phyloP scores from a whole-genome alignment of 2,888 invertebrate genomes.

The Ornithoptera priamus region DNA sequence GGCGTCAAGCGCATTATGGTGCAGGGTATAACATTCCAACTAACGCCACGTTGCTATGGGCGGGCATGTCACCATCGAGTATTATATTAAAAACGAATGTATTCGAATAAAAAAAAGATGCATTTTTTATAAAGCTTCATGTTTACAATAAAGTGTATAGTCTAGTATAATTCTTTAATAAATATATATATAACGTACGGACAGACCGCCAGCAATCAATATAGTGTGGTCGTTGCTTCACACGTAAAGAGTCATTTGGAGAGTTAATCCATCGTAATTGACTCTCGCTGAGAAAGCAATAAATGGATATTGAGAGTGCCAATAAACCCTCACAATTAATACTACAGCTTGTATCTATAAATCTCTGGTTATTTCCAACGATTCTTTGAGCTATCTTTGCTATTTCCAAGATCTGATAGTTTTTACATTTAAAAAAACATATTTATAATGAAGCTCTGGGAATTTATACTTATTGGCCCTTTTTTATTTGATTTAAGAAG shows the following conservation, averaged over 20 bases:
- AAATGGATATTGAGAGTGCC: conserved; percentile 69
- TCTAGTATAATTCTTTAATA: not conserved
- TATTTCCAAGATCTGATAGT: not conserved
- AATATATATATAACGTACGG: conserved; percentile 1
- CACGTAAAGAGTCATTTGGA: conserved; percentile 53
- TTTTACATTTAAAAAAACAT: not conserved
- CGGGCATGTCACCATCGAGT: too few species aligned
- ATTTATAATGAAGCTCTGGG: too few species aligned
- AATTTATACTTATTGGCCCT: too few species aligned
- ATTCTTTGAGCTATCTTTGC: not conserved
- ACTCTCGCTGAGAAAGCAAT: conserved; percentile 68
- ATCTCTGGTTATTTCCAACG: conserved; percentile 17
- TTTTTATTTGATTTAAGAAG: too few species aligned
- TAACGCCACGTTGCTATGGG: too few species aligned
- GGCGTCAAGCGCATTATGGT: too few species aligned
- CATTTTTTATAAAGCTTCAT: too few species aligned
- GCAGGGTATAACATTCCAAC: too few species aligned
- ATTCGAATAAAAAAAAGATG: too few species aligned
- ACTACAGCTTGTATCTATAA: conserved; percentile 41
- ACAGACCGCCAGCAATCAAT: conserved; percentile 21
- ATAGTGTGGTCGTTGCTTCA: conserved; percentile 39
- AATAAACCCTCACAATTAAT: conserved; percentile 70
- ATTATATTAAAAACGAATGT: too few species aligned
- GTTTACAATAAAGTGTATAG: too few species aligned
- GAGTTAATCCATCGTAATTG: conserved; percentile 71